These are phyloP conservation scores for Strongylocentrotus purpuratus DNA, from an alignment of 35 echinoderm and acorn worm species.

Conservation along the genomic window DNA sequence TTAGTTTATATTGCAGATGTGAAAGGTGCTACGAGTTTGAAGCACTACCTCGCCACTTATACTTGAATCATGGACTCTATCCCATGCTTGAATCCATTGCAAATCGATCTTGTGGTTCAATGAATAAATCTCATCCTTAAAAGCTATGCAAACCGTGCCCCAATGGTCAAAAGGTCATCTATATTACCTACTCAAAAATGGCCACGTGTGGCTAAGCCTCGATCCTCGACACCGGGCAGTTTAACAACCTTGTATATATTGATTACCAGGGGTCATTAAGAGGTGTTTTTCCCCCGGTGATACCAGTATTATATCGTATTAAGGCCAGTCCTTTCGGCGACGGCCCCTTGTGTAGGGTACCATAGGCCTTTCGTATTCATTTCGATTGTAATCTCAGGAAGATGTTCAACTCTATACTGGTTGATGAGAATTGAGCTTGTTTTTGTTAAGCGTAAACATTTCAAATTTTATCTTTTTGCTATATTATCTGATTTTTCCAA, in stretches of 20 bases:
- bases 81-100: background rate
- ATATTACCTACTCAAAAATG: background rate
- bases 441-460: too few relatives aligned
- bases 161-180: background rate
- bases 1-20: background rate
- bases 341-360: background rate
- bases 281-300: background rate
- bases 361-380: background rate
- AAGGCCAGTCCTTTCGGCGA: background rate
- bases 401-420: too few relatives aligned
- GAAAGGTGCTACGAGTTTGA: background rate
- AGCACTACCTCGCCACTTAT: background rate
- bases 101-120: background rate
- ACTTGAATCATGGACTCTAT: background rate
- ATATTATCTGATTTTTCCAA: too few relatives aligned
- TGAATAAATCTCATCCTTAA: slow-evolving; percentile 6
- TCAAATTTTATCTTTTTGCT: too few relatives aligned
- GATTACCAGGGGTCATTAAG: background rate
- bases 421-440: too few relatives aligned
- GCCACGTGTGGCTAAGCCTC: background rate
- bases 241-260: background rate
- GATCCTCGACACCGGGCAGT: background rate
- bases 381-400: too few relatives aligned
- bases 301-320: background rate
- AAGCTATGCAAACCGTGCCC: background rate